These are phyloP conservation scores for Geopemphigus sp. DNA, from an alignment of 1,140 invertebrate genomes.

Conservation along the genomic window DNA sequence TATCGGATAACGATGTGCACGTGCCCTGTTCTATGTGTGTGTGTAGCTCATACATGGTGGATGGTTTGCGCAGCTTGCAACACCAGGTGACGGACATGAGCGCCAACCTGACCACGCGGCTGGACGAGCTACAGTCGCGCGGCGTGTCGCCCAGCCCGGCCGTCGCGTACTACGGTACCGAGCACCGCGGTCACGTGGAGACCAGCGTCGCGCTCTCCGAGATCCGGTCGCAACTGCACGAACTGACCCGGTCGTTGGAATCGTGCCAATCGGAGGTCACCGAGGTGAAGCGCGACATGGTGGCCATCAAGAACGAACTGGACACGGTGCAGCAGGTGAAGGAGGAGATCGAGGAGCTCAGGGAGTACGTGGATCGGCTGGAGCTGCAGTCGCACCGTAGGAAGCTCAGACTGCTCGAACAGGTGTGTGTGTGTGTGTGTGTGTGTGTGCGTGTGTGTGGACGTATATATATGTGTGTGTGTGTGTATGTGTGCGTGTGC, in stretches of 20 bases:
- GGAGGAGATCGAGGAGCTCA: slow-evolving; percentile 87
- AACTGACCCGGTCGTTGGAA: slow-evolving; percentile 88
- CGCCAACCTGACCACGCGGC: slow-evolving; percentile 86
- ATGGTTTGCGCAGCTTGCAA: slow-evolving; percentile 71
- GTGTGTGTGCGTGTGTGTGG: too few species aligned
- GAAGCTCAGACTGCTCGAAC: slow-evolving; percentile 81
- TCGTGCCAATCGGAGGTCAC: slow-evolving; percentile 79
- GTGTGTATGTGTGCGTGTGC: too few species aligned
- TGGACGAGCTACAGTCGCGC: slow-evolving; percentile 81
- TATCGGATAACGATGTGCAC: slow-evolving; percentile 40
- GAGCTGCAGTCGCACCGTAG: slow-evolving; percentile 83
- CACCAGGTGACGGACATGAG: slow-evolving; percentile 95
- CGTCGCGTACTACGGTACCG: slow-evolving; percentile 71
- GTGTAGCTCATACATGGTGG: slow-evolving; percentile 50
- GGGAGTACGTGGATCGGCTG: slow-evolving; percentile 84
- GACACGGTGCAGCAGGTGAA: slow-evolving; percentile 90
- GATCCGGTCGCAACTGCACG: slow-evolving; percentile 84
- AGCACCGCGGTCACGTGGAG: slow-evolving; percentile 69
- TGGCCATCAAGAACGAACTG: slow-evolving; percentile 87
- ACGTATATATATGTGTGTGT: too few species aligned
- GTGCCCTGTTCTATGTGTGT: slow-evolving; percentile 47
- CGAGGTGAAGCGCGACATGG: slow-evolving; percentile 87
- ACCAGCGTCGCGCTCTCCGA: slow-evolving; percentile 85
- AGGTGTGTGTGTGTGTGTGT: slow-evolving; percentile 60
- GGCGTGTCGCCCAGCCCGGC: slow-evolving; percentile 74